Evolutionary conservation across 2,797 vertebrate species (phyloP), one percentile per base, ranked within the genome.

Genomic region (Delichon dasypus): DNA sequence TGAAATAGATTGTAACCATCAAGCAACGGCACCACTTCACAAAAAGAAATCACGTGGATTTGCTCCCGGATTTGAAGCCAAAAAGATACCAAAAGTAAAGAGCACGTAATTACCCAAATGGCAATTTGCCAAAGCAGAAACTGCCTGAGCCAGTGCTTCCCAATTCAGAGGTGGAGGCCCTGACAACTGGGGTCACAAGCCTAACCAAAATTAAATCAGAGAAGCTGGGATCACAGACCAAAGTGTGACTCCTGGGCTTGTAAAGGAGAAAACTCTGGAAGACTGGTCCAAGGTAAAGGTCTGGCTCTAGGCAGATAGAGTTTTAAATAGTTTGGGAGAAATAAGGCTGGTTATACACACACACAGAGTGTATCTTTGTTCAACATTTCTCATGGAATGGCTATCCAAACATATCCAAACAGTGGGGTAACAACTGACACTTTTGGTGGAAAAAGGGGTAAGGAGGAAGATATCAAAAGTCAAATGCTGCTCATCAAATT

Each of bases 1-100:
- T 1, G 3, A 85, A 87, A 47, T 0, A 61, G 65, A 68, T 15
- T 0, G 0, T 20, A 74, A 47, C 60, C 29, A 58, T 67, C 36
- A 54, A 92, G 61, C 38, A 65, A 45, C 2, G 0, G 21, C 72
- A 80, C 10, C 68, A 53, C 74, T 79, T 70, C 53, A 75, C 50
- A 65, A 34, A 16, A 77, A 85, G 65, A 88, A 81, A 84, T 21
- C 4, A 78, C 83, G 54, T 42, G 19, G 66, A 86, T 86, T 78
- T 88, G 64, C 58, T 87, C 66, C 70, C 92, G 89, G 48, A 73
- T 53, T 81, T 66, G 47, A 78, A 95, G 64, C 42, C 73, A 53
- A 73, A 76, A 79, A 64, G 75, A 38, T 32, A 76, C 16, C 58
- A 78, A 73, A 95, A 75, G 51, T 78, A 88, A 95, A 68, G 48